Base-by-base conservation (phyloP, 1,140 invertebrate genomes). In the Maconellicoccus hirsutus region DNA sequence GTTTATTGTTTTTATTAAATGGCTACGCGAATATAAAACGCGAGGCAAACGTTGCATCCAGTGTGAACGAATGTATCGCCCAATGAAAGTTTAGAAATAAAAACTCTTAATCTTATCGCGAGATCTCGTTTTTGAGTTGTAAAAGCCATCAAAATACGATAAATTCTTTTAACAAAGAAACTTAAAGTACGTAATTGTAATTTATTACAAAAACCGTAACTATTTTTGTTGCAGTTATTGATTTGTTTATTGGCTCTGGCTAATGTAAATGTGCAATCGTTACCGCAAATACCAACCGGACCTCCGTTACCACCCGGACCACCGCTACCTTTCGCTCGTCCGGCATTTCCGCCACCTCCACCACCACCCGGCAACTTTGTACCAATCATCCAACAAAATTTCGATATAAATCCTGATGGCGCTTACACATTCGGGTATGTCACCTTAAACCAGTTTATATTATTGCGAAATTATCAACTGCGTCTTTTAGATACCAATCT, bases 341-440 rank as follows among this genome's bases (percentile, higher is more conserved):
- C 7, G 7, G 25, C 14, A 27, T 39, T 33, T 19, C 59, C 42
- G 38, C 33, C 26, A 0, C 73, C 70, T 14, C 23, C 22, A 2
- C 71, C 75, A 70, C 70, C 29, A 10, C 27, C 61, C 33, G 75
- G 75, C 39, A 69, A 70, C 6, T 76, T 76, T 69, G 74, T 77
- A 10, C 77, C 77, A 52, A 77, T 77, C 70, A 27, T 76, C 22
- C 72, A 74, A 23, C 76, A 77, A 59, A 74, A 74, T 70, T 77
- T 73, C 59, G 77, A 77, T 38, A 73, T 76, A 69, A 75, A 75
- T 26, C 77, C 77, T 7, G 77, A 77, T n/a, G 75, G 75, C 33
- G 76, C 76, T 59, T 77, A 77, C 71, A 72, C 71, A 26, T 77
- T 76, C 70, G 72, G 72, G 77, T 77, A 74, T 73, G 73, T 33